Evolutionary conservation across 1,140 invertebrate genomes (phyloP), one percentile per base, ranked within the genome.

Genomic region (Drosophila sturtevanti): DNA sequence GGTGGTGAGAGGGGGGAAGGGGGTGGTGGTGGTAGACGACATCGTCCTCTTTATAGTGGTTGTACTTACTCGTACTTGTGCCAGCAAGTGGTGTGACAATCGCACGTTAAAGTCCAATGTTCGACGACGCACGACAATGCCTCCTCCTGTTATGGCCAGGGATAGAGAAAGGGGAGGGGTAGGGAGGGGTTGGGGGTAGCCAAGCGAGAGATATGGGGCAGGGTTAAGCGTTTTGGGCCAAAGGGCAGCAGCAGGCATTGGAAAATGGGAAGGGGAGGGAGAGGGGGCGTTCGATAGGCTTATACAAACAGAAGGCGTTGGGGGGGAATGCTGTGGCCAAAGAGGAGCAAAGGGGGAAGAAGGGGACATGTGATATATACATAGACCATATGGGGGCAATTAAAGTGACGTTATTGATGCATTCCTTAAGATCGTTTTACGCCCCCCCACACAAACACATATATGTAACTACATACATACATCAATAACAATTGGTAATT

Each of bases 61-160:
- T 48, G 38, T 63, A 79, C 70, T 59, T 58, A 58, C 65, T 74
- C 35, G 44, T 60, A 59, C 56, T 65, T 54, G 41, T 71, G 67
- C 70, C 63, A 68, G 62, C 78, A 77, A 89, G 76, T 89, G 80
- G 85, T 89, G 85, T 89, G 77, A 89, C 85, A 89, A 89, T 89
- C 80, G 80, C 85, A 89, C 85, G 85, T 81, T 72, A 85, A 78
- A 89, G 85, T 89, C 80, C 85, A 89, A 81, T 79, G 77, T 80
- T 85, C 22, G 35, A 24, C 52, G 12, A 63, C 55, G 60, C 54
- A 76, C 56, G 64, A 81, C 62, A 11, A 63, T 27, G 35, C 14
- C 34, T 37, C 27, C 35, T 31, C 41, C 41, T 48, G 3, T 38
- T 55, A 27, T 37, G 22, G 27, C 44, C 55, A 22, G 7, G 38